Conservation (phyloP, 2,888 invertebrate species). For the Hylaea fasciaria region DNA sequence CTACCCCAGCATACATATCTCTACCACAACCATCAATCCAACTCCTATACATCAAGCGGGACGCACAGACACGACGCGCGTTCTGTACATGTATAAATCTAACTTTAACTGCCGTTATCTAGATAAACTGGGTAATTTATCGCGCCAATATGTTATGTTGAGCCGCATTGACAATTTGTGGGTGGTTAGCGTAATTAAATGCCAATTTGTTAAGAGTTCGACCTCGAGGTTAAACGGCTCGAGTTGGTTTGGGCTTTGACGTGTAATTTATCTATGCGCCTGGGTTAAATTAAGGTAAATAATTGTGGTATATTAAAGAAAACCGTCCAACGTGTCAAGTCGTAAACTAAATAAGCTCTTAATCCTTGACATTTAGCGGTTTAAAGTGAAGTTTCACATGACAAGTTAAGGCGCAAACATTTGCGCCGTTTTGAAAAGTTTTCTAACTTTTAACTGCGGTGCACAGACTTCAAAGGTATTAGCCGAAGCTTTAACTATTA, state of each 20-base stretch:
- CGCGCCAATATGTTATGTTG: slow-evolving; percentile 17
- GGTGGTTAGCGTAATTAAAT: slow-evolving; percentile 12
- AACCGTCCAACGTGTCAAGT: background rate
- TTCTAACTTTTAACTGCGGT: background rate
- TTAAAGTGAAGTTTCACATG: background rate
- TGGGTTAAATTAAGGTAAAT: too few relatives aligned
- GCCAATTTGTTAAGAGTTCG: background rate
- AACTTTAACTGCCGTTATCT: slow-evolving; percentile 23
- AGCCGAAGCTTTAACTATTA: background rate
- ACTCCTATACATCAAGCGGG: slow-evolving; percentile 5
- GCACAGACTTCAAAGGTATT: slow-evolving; percentile 8
- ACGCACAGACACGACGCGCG: slow-evolving; percentile 7
- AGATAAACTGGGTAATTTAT: slow-evolving; percentile 29
- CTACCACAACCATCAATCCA: slow-evolving; percentile 15
- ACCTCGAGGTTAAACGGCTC: background rate
- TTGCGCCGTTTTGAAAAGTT: slow-evolving; percentile 12
- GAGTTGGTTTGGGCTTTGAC: too few relatives aligned
- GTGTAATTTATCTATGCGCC: too few relatives aligned
- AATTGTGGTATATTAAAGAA: too few relatives aligned
- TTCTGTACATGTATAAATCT: slow-evolving; percentile 28
- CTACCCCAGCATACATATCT: background rate
- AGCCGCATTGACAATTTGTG: slow-evolving; percentile 27
- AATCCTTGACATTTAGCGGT: background rate
- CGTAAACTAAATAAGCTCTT: background rate
- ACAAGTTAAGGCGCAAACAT: slow-evolving; percentile 8